These are phyloP conservation scores for Colaptes auratus DNA, from an alignment of 2,113 vertebrate species.

Conservation along the genomic window DNA sequence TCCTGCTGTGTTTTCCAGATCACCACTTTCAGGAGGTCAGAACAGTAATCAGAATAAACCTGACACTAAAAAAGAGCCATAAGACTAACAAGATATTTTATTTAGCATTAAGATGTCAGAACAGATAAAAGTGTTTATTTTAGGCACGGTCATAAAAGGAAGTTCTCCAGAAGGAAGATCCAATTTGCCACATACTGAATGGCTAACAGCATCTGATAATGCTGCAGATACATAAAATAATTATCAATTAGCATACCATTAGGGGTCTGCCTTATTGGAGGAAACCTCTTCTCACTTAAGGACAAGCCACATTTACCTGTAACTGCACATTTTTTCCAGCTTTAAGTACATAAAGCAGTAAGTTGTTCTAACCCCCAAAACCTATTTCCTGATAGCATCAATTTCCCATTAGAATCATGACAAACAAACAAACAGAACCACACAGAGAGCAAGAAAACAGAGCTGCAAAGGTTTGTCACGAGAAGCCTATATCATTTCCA, in stretches of 20 bases:
- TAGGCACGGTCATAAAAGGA: background rate
- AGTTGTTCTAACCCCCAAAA: background rate
- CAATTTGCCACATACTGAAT: background rate
- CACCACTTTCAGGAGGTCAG: background rate
- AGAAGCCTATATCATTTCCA: background rate
- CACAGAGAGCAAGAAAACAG: background rate
- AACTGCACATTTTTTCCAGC: background rate
- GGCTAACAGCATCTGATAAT: background rate
- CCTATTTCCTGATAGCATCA: background rate
- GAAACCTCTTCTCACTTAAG: background rate
- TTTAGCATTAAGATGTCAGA: background rate
- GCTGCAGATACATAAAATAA: background rate
- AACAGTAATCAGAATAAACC: background rate
- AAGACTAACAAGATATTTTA: background rate
- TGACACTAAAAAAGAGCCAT: background rate
- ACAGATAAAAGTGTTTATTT: slow-evolving; percentile 23
- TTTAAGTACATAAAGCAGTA: background rate
- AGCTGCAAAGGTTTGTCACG: background rate
- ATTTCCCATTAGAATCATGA: background rate
- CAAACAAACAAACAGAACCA: background rate
- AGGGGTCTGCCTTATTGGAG: background rate
- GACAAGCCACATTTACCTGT: background rate
- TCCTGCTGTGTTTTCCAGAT: background rate
- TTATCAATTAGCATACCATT: background rate
- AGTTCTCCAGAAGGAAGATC: background rate